Conservation (phyloP, 2,797 vertebrate species). For the Delichon dasypus region DNA sequence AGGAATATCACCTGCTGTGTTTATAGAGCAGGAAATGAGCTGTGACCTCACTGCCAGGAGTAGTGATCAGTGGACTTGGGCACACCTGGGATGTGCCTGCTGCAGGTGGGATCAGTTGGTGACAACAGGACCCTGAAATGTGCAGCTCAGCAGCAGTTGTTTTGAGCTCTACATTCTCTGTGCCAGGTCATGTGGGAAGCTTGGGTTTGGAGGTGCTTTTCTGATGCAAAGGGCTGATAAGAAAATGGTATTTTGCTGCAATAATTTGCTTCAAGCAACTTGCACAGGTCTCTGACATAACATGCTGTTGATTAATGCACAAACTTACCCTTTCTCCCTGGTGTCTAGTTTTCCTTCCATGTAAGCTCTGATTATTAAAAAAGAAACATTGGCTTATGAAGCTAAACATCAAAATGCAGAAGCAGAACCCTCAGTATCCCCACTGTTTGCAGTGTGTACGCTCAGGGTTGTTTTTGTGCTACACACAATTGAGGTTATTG, state of each 20-base stretch:
- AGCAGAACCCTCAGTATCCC: neutral
- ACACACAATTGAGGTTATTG: slow-evolving; percentile 24
- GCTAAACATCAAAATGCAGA: slow-evolving; percentile 30
- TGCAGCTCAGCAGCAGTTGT: neutral
- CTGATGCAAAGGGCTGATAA: neutral
- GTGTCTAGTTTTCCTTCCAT: neutral
- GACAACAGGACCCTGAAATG: neutral
- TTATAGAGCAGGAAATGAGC: neutral
- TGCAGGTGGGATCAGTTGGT: neutral
- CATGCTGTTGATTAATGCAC: slow-evolving; percentile 1
- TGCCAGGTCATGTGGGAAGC: neutral
- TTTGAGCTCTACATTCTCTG: neutral
- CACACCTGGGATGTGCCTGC: neutral
- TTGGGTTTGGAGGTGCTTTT: neutral
- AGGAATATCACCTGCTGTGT: neutral
- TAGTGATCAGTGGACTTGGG: neutral
- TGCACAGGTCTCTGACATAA: neutral
- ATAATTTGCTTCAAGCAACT: neutral
- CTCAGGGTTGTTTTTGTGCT: slow-evolving; percentile 40
- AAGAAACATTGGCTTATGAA: slow-evolving; percentile 6
- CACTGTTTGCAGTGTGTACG: slow-evolving; percentile 14
- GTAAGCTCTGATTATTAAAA: slow-evolving; percentile 27
- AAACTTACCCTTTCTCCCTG: neutral
- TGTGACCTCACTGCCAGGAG: accelerated
- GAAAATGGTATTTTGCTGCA: neutral